Base-by-base conservation (phyloP, 2,797 vertebrate species). In the Chaetodon trifasciatus region DNA sequence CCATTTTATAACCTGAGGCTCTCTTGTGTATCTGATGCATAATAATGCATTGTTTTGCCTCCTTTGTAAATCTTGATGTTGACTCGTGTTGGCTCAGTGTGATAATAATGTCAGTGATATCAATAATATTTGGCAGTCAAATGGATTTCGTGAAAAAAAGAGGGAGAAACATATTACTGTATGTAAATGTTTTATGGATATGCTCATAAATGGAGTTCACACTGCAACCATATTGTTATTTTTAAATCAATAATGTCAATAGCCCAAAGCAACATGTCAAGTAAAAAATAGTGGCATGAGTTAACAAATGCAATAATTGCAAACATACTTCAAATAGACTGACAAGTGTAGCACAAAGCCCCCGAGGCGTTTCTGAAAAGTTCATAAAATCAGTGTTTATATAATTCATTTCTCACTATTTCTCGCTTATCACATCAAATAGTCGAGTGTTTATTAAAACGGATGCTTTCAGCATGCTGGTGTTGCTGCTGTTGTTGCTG, bases 281-380 rank as follows among this genome's bases (percentile, higher is more conserved):
- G 82, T 85, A 84, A 82, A 86, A 89, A 93, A 92, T 61, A 75
- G 85, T 84, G 87, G 80, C 84, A 74, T 79, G 81, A 89, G 88
- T 92, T 93, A 92, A 94, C 90, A 94, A 93, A 94, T 93, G 86
- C 78, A 91, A 92, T 94, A 94, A 95, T 93, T 95, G 90, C 91
- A 92, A 91, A 90, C 88, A 91, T 93, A 90, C 82, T 91, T 95
- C 92, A 93, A 93, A 93, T 92, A 91, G 87, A 91, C 89, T 92
- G 90, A 93, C 93, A 93, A 87, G 80, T 87, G 88, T 74, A 79
- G 63, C 68, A 74, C 81, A 66, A 85, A 85, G 68, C 79, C 83
- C 88, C 65, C 0, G 19, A 90, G 92, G 92, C 88, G n/a, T 39
- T 85, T 90, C 71, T 76, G 79, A 90, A 93, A 92, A 93, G 91